Percentiles rank a stretch among this genome's conserved stretches.
Evolutionary conservation across 1,140 invertebrate genomes (phyloP).

Genomic region (Ostrea edulis): DNA sequence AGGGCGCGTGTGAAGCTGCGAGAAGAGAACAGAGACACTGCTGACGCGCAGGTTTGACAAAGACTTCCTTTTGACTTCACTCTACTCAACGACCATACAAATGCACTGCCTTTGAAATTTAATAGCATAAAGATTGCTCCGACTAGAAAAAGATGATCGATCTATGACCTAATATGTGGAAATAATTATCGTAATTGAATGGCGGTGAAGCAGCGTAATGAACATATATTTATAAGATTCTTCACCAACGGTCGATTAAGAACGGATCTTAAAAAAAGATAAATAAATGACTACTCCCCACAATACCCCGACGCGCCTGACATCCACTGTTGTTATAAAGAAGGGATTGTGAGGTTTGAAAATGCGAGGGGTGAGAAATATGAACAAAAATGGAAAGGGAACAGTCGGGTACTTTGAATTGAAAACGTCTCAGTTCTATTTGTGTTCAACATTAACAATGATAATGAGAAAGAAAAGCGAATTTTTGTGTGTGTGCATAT

Average conservation of each 20-base stretch:
- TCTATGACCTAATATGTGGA: constrained; percentile 20
- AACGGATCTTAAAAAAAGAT: background rate
- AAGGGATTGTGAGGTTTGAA: background rate
- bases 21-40: background rate
- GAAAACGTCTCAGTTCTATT: background rate
- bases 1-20: background rate
- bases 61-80: background rate
- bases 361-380: background rate
- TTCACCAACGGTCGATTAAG: background rate
- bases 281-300: background rate
- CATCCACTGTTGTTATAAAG: background rate
- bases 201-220: constrained; percentile 5
- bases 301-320: background rate
- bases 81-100: background rate
- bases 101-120: constrained; percentile 32
- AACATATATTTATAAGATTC: constrained; percentile 9
- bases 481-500: background rate
- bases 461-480: background rate
- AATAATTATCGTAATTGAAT: constrained; percentile 34
- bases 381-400: background rate
- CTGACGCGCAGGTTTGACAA: constrained; percentile 23
- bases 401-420: background rate
- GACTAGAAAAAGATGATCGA: constrained; percentile 8
- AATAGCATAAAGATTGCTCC: constrained; percentile 23
- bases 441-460: background rate